Base-by-base conservation (phyloP, 2,113 vertebrate species). In the Myocastor coypus region DNA sequence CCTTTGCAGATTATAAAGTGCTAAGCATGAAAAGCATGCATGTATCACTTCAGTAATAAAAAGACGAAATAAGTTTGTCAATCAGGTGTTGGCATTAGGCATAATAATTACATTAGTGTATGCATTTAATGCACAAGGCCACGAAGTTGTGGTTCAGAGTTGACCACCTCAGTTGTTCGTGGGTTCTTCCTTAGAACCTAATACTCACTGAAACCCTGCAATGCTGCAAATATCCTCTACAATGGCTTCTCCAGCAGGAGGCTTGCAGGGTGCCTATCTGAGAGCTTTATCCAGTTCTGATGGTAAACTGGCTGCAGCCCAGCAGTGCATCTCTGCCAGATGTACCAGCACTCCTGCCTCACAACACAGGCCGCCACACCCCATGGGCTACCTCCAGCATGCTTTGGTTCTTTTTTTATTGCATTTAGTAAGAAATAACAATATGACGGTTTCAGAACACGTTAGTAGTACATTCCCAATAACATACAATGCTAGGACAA, bases 1-100 rank as follows among this genome's bases (percentile, higher is more conserved):
- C 73, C 24, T 88, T 34, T 89, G 40, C 26, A 92, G 50, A 89
- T 59, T 61, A 40, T n/a, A 77, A 83, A 97, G 30, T 50, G 86
- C 28, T 55, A 0, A 46, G n/a, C 17, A 34, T 37, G 46, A 78
- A 84, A 55, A 87, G 8, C 46, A 10, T 66, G 20, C 30, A 63
- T 63, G 46, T 17, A 63, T 61, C 24, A 83, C 6, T 32, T 59
- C 10, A 12, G 57, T 40, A 80, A 87, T 89, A 28, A 80, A 94
- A 96, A 83, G 30, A 87, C 13, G 55, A 83, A 88, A 91, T 17
- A 83, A 88, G n/a, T 13, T 50, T 14, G 32, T 81, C 46, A 83
- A 68, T 64, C 3, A 80, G 28, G 30, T 71, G 14, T 34, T 52
- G 6, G 14, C 24, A 14, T 63, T 46, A 66, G 12, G 34, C 68